Conservation (phyloP, 2,113 vertebrate genomes). For the Petroica traversi region DNA sequence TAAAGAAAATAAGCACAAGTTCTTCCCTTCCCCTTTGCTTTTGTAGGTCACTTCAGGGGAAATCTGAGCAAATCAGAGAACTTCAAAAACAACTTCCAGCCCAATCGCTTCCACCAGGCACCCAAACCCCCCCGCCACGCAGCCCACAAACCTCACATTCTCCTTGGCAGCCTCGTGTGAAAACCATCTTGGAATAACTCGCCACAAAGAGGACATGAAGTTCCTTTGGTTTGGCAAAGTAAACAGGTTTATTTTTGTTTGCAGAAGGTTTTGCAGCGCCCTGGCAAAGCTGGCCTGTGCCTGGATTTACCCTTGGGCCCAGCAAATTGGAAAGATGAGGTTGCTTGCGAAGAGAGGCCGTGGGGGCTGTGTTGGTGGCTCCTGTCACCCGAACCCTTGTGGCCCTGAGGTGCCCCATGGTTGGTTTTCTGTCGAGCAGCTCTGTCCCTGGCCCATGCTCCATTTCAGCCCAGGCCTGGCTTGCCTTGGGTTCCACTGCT, state of each 20-base stretch:
- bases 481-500: constrained; percentile 30
- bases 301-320: neutral
- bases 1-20: constrained; percentile 15
- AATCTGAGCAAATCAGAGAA: neutral
- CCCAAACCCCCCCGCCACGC: neutral
- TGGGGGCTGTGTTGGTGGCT: accelerated
- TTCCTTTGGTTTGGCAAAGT: neutral
- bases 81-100: constrained; percentile 3
- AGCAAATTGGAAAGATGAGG: accelerated
- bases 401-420: accelerated
- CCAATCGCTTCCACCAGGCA: neutral
- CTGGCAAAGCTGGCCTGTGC: neutral
- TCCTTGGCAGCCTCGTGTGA: neutral
- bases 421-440: too few species aligned
- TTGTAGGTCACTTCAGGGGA: constrained; percentile 40
- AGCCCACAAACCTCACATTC: neutral
- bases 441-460: neutral
- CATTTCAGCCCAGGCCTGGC: neutral
- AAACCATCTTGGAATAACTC: neutral
- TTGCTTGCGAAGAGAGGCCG: accelerated
- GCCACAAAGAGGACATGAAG: neutral
- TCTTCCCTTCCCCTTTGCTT: constrained; percentile 20
- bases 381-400: accelerated
- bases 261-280: neutral
- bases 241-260: neutral